Evolutionary conservation across 1,140 invertebrate genomes (phyloP).

Genomic region (Caenorhabditis brenneri): DNA sequence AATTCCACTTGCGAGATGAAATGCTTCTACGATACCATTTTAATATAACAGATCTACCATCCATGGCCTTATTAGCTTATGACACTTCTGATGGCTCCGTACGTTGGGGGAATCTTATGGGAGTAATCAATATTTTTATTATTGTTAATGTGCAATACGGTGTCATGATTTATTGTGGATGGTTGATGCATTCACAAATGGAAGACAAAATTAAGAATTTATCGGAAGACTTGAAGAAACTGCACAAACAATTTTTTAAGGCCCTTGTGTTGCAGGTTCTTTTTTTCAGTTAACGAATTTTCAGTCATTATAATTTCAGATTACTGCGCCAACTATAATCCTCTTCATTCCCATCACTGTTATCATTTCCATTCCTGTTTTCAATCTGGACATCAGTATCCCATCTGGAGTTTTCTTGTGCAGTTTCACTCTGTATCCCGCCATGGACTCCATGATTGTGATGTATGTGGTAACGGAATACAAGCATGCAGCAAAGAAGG

Average conservation of each 20-base stretch:
- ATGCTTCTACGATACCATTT: not conserved
- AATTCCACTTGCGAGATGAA: not conserved
- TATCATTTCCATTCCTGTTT: too few relatives aligned
- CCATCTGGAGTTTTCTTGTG: too few relatives aligned
- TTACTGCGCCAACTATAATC: too few relatives aligned
- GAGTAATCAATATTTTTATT: not conserved
- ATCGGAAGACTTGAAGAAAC: not conserved
- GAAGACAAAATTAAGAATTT: not conserved
- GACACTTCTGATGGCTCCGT: not conserved
- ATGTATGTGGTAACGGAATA: too few relatives aligned
- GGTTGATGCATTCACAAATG: not conserved
- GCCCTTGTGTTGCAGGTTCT: not conserved
- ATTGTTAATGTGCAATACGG: not conserved
- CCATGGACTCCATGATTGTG: too few relatives aligned
- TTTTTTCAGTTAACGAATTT: too few relatives aligned
- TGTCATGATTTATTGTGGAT: not conserved
- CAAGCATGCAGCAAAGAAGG: too few relatives aligned
- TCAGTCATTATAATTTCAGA: too few relatives aligned
- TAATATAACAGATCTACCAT: not conserved
- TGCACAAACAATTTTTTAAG: not conserved
- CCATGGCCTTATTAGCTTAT: not conserved
- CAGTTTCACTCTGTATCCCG: too few relatives aligned
- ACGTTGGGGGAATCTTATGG: not conserved
- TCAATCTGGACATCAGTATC: too few relatives aligned
- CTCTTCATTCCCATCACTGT: too few relatives aligned